Evolutionary conservation across 1,140 invertebrate genomes (phyloP).

Genomic region (Spodoptera frugiperda): DNA sequence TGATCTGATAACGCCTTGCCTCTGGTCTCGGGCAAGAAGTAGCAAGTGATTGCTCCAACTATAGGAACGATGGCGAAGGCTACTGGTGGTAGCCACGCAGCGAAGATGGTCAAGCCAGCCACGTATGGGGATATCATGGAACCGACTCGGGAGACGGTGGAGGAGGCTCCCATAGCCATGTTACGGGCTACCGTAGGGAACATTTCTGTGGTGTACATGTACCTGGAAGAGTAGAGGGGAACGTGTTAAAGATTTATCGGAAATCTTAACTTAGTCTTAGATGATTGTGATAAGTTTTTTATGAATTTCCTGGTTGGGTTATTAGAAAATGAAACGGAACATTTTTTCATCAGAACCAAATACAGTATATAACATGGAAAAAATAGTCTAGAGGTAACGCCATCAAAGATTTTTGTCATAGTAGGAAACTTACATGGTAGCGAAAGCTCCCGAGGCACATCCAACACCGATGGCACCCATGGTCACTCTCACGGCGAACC

Average conservation of each 20-base stretch:
- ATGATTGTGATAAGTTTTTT: too few species aligned
- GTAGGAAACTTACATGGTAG: slow-evolving; percentile 56
- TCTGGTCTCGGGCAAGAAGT: slow-evolving; percentile 87
- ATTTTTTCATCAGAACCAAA: too few species aligned
- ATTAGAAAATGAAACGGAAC: too few species aligned
- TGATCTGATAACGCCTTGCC: slow-evolving; percentile 57
- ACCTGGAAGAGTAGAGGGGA: slow-evolving; percentile 62
- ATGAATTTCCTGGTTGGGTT: too few species aligned
- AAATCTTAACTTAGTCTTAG: too few species aligned
- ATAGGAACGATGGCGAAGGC: slow-evolving; percentile 88
- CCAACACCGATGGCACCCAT: slow-evolving; percentile 46
- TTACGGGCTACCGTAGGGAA: slow-evolving; percentile 86
- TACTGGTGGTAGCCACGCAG: slow-evolving; percentile 86
- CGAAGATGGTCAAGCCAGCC: slow-evolving; percentile 56
- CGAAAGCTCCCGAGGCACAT: slow-evolving; percentile 48
- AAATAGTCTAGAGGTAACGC: too few species aligned
- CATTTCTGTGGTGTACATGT: slow-evolving; percentile 84
- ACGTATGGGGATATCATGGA: slow-evolving; percentile 82
- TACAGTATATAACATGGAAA: too few species aligned
- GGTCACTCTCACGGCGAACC: slow-evolving; percentile 52
- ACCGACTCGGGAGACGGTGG: slow-evolving; percentile 81
- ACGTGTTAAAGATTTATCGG: too few species aligned
- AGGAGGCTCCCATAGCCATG: slow-evolving; percentile 82
- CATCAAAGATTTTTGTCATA: too few species aligned
- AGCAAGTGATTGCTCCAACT: slow-evolving; percentile 85